These are phyloP conservation scores for Cryptocheilus praepositus DNA, from an alignment of 2,888 invertebrate species.

Conservation along the genomic window DNA sequence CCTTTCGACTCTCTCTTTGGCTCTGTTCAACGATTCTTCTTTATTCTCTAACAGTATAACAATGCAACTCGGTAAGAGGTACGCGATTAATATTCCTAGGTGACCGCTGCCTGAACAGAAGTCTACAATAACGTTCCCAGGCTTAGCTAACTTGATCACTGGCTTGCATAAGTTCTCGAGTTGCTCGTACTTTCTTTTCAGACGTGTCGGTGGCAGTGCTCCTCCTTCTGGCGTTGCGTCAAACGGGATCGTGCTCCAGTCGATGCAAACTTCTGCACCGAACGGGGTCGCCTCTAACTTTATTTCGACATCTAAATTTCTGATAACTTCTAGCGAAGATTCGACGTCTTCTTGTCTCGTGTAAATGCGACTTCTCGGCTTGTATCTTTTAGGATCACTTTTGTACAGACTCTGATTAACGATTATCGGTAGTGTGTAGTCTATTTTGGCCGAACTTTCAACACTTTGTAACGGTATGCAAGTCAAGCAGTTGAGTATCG, in stretches of 20 bases:
- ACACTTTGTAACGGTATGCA: slow-evolving; percentile 61
- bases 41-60: slow-evolving; percentile 94
- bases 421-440: slow-evolving; percentile 75
- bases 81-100: slow-evolving; percentile 90
- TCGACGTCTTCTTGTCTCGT: slow-evolving; percentile 88
- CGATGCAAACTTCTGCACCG: slow-evolving; percentile 75
- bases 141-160: slow-evolving; percentile 82
- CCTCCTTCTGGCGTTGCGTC: slow-evolving; percentile 87
- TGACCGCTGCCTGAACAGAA: slow-evolving; percentile 97
- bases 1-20: slow-evolving; percentile 81
- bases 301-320: slow-evolving; percentile 75
- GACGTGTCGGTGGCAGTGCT: slow-evolving; percentile 84
- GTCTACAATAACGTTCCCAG: slow-evolving; percentile 87
- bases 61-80: slow-evolving; percentile 85
- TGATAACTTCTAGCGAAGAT: slow-evolving; percentile 76
- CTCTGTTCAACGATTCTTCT: slow-evolving; percentile 87
- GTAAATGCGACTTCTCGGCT: slow-evolving; percentile 83
- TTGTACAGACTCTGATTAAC: slow-evolving; percentile 84
- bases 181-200: slow-evolving; percentile 89
- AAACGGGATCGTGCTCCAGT: slow-evolving; percentile 85
- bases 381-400: slow-evolving; percentile 86
- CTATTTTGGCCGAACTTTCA: background rate
- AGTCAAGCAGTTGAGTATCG: slow-evolving; percentile 63
- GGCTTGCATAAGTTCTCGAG: slow-evolving; percentile 89
- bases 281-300: slow-evolving; percentile 69